Percentiles rank a stretch among this genome's conserved stretches.
phyloP scores from a whole-genome alignment of 2,797 vertebrate genomes.

The Cynodonichthys magdalenae region DNA sequence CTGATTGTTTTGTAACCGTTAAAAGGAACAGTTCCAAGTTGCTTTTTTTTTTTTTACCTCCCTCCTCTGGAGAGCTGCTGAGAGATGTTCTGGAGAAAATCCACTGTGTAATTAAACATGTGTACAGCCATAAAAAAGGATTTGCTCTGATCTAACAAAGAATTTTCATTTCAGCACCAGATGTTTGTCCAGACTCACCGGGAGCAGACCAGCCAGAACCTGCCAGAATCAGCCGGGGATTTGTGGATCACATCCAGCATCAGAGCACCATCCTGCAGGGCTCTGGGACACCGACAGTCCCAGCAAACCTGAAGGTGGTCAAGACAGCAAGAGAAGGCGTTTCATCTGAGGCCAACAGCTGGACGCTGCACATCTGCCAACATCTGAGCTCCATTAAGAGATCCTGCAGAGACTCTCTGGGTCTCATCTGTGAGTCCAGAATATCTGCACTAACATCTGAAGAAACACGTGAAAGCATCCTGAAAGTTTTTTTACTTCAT shows the following conservation, averaged over 20 bases:
- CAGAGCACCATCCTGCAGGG: neutral
- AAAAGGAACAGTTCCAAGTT: constrained; percentile 8
- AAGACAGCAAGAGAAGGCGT: neutral
- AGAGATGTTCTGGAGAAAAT: neutral
- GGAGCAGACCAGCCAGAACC: neutral
- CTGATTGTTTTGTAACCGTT: constrained; percentile 11
- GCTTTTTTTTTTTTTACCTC: neutral
- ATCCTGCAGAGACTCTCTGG: neutral
- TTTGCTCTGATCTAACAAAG: constrained; percentile 1
- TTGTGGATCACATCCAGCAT: neutral
- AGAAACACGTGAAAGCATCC: neutral
- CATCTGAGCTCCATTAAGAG: neutral
- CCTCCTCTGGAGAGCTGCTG: neutral
- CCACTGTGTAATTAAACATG: neutral
- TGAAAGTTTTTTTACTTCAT: neutral
- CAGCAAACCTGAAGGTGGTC: neutral
- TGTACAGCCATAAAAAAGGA: neutral
- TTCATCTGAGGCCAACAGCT: neutral
- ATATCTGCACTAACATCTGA: neutral
- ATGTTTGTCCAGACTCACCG: neutral
- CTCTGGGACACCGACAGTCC: neutral
- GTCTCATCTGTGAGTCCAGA: neutral
- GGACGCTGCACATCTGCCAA: neutral
- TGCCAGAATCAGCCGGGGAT: neutral
- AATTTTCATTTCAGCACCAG: neutral